Percentiles rank a stretch among this genome's conserved stretches.
Evolutionary conservation across 2,888 invertebrate genomes (phyloP).

Genomic region (Dendrolimus pini): DNA sequence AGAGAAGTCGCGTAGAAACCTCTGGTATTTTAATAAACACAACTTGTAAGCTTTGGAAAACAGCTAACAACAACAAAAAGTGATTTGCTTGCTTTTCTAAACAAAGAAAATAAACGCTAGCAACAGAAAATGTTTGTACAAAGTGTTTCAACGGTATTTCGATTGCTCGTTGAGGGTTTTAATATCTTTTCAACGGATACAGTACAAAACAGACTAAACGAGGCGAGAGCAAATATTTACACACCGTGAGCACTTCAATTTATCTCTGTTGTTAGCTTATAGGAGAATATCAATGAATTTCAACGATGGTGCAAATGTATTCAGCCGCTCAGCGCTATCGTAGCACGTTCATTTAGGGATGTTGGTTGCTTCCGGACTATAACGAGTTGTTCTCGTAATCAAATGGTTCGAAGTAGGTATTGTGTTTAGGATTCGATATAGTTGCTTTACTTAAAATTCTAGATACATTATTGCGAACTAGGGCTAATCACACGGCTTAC

Average conservation of each 20-base stretch:
- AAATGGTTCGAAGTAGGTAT: too few relatives aligned
- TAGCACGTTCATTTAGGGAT: slow-evolving; percentile 39
- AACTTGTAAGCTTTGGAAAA: too few relatives aligned
- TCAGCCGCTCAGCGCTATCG: slow-evolving; percentile 23
- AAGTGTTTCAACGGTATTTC: background rate
- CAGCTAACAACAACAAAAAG: too few relatives aligned
- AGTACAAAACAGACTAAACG: background rate
- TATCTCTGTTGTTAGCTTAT: slow-evolving; percentile 12
- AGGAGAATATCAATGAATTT: slow-evolving; percentile 33
- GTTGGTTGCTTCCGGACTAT: slow-evolving; percentile 15
- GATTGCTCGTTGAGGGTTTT: background rate
- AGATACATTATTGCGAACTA: too few relatives aligned
- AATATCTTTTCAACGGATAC: background rate
- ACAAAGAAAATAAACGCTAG: too few relatives aligned
- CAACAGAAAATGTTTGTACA: background rate
- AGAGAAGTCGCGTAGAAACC: too few relatives aligned
- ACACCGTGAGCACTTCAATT: slow-evolving; percentile 4
- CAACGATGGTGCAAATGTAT: slow-evolving; percentile 28
- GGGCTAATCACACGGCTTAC: too few relatives aligned
- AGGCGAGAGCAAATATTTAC: background rate
- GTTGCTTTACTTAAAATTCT: too few relatives aligned
- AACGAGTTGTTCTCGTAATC: background rate
- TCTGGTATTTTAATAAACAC: too few relatives aligned
- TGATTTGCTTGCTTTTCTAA: too few relatives aligned
- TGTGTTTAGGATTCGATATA: too few relatives aligned